Base-by-base conservation (phyloP, 2,113 vertebrate genomes). In the Anoura caudifer region DNA sequence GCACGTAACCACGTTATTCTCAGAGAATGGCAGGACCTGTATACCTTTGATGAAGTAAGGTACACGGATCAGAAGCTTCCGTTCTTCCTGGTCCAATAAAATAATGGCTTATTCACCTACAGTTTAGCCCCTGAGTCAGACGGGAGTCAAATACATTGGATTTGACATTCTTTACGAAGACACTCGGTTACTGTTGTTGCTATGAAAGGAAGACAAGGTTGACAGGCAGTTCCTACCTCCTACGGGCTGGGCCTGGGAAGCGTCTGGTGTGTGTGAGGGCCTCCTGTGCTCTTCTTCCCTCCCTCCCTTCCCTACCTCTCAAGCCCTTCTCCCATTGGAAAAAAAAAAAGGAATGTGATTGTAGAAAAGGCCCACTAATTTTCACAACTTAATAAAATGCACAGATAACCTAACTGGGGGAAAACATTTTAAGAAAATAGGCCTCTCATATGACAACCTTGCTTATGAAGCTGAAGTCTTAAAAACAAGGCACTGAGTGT, bases 221-320 rank as follows among this genome's bases (percentile, higher is more conserved):
- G 24, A 43, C 4, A 11, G 41, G 79, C 16, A 50, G 26, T 1
- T 45, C n/a, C 3, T 26, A 10, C 54, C 89, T 86, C 52, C 81
- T 59, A 38, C 50, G 5, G 2, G 17, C 19, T 7, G 7, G 8
- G 41, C 36, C 52, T 47, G 16, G 31, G 70, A 63, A 33, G 24
- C 13, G 1, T 33, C 24, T 4, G 7, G 6, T 26, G 47, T 47
- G 14, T 4, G 13, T 28, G 41, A 2, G 10, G 9, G 1, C 1
- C 11, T 61, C 5, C 75, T 50, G 12, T 80, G 20, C 4, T 20
- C 1, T 80, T 47, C n/a, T n/a, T 82, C n/a, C 59, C 22, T 79
- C 24, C 14, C 7, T 52, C 12, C 7, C 59, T 5, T 28, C 24
- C 16, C n/a, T 81, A 31, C 0, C 0, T 69, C 19, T 47, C 26